Conservation (phyloP, 1,140 invertebrate genomes). For the Augochlora pura region DNA sequence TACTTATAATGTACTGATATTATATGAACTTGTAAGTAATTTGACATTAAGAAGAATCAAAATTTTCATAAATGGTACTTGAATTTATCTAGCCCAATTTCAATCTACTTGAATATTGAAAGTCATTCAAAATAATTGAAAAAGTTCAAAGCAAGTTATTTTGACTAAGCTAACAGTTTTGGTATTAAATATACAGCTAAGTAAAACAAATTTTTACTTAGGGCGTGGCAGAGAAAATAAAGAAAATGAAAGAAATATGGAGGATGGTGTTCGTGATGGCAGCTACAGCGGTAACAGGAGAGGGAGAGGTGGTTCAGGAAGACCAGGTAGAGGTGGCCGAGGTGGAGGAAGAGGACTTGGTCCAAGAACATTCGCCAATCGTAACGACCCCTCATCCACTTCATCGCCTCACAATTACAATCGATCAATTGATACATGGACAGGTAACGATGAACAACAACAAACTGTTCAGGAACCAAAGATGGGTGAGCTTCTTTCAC, state of each 20-base stretch:
- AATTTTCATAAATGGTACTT: no score
- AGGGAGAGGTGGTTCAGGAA: conserved; percentile 81
- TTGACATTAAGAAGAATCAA: no score
- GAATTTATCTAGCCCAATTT: no score
- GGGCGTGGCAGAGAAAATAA: conserved; percentile 83
- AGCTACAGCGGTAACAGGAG: conserved; percentile 78
- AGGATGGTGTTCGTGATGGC: conserved; percentile 76
- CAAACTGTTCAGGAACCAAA: conserved; percentile 75
- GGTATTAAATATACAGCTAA: no score
- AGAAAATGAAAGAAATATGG: conserved; percentile 82
- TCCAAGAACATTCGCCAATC: conserved; percentile 79
- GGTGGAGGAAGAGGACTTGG: conserved; percentile 82
- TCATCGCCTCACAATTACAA: conserved; percentile 74
- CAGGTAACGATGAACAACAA: conserved; percentile 77
- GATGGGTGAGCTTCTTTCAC: conserved; percentile 69
- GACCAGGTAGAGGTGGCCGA: conserved; percentile 80
- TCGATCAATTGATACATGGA: conserved; percentile 79
- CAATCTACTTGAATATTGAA: no score
- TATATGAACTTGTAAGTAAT: no score
- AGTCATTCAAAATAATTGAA: no score
- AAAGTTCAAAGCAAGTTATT: no score
- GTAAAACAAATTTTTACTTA: conserved; percentile 49
- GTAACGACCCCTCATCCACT: conserved; percentile 72
- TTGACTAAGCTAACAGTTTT: no score
- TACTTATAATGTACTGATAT: no score